Conservation (phyloP, 2,113 vertebrate species). For the Accipiter cooperii region DNA sequence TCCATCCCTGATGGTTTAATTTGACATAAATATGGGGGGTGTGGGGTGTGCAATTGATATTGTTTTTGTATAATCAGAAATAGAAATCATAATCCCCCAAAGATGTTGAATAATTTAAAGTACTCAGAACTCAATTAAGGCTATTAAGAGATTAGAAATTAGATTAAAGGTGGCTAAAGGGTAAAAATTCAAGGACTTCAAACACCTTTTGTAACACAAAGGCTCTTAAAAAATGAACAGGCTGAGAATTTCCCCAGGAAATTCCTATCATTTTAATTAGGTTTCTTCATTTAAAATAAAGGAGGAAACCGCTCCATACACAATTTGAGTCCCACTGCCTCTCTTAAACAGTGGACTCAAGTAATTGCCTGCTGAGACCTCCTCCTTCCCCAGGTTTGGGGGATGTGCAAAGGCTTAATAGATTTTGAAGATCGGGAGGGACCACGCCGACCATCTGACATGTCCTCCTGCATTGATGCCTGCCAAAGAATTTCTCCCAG, state of each 20-base stretch:
- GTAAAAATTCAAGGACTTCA: constrained; percentile 55
- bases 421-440: neutral
- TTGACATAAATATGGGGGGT: neutral
- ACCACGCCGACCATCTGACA: neutral
- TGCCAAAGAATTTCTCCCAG: neutral
- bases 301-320: neutral
- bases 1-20: neutral
- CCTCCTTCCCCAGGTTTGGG: neutral
- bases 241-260: constrained; percentile 40
- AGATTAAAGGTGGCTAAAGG: constrained; percentile 53
- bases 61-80: constrained; percentile 29
- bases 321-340: neutral
- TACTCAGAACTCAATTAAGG: constrained; percentile 41
- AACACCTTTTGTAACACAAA: constrained; percentile 48
- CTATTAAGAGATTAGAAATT: constrained; percentile 60
- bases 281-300: constrained; percentile 26
- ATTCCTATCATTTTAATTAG: constrained; percentile 44
- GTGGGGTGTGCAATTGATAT: neutral
- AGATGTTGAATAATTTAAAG: constrained; percentile 37
- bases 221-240: constrained; percentile 10
- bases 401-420: neutral
- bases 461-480: neutral
- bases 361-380: constrained; percentile 1
- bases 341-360: neutral
- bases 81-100: constrained; percentile 1